These are phyloP conservation scores for Himalopsyche tibetana DNA, from an alignment of 2,888 invertebrate genomes.

Conservation along the genomic window DNA sequence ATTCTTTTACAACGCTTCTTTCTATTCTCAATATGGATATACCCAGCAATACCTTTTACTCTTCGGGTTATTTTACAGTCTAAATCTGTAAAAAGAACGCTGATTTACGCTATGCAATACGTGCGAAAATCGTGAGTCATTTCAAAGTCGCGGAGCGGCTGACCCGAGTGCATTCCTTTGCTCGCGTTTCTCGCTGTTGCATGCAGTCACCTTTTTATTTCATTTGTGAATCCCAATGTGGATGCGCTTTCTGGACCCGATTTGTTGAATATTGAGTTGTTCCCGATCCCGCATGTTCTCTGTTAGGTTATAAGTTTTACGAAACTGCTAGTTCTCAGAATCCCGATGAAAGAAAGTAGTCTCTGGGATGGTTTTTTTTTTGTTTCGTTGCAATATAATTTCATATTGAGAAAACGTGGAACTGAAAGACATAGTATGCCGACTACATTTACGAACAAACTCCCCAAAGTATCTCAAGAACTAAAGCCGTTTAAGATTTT, in stretches of 20 bases:
- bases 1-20: background rate
- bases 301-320: background rate
- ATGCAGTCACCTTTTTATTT: slow-evolving; percentile 51
- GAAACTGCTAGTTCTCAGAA: too few species aligned
- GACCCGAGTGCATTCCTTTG: slow-evolving; percentile 55
- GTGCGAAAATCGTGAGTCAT: slow-evolving; percentile 21
- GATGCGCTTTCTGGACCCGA: slow-evolving; percentile 33
- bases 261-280: slow-evolving; percentile 4
- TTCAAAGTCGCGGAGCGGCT: slow-evolving; percentile 42
- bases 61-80: background rate
- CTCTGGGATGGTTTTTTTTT: too few species aligned
- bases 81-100: background rate
- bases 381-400: too few species aligned
- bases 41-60: background rate
- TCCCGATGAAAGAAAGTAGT: too few species aligned
- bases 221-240: slow-evolving; percentile 49
- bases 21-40: background rate
- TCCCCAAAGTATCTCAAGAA: too few species aligned
- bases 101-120: background rate
- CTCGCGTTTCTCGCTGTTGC: slow-evolving; percentile 52
- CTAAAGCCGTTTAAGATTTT: background rate
- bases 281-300: background rate
- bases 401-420: background rate
- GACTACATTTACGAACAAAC: too few species aligned
- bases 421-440: too few species aligned